phyloP scores from a whole-genome alignment of 2,797 vertebrate genomes.

The Merluccius polli region DNA sequence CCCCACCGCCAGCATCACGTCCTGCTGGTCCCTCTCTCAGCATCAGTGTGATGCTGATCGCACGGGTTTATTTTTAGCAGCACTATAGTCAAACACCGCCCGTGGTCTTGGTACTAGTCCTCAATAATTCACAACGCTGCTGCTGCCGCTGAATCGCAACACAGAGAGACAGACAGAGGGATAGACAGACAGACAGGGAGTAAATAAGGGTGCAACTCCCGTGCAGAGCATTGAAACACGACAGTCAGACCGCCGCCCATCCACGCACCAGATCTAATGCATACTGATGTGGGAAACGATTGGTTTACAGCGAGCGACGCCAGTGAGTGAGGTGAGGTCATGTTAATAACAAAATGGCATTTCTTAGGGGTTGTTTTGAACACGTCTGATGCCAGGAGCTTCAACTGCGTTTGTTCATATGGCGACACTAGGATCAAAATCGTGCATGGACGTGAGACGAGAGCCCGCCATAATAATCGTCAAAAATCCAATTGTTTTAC shows the following conservation, averaged over 20 bases:
- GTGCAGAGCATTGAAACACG: not conserved
- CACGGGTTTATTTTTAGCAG: slow-evolving; percentile 62
- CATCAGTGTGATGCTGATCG: slow-evolving; percentile 16
- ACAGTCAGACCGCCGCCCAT: too few relatives aligned
- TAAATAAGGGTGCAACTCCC: not conserved
- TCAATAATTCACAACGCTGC: slow-evolving; percentile 58
- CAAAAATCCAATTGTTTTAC: too few relatives aligned
- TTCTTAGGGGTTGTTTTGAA: too few relatives aligned
- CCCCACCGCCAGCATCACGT: not conserved
- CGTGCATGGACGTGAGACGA: too few relatives aligned
- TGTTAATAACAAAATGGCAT: not conserved
- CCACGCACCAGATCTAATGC: not conserved
- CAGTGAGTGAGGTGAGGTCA: not conserved
- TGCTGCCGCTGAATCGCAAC: slow-evolving; percentile 7
- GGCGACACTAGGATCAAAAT: too few relatives aligned
- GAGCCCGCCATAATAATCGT: too few relatives aligned
- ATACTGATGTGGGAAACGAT: not conserved
- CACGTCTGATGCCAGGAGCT: not conserved
- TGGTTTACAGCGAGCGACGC: not conserved
- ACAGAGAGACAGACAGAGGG: not conserved
- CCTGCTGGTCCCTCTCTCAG: too few relatives aligned
- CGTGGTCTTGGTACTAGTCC: slow-evolving; percentile 24
- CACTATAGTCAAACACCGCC: slow-evolving; percentile 24
- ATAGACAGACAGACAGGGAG: not conserved
- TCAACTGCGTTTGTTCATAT: not conserved